phyloP scores from a whole-genome alignment of 1,140 invertebrate species.

The Oscheius sp. region DNA sequence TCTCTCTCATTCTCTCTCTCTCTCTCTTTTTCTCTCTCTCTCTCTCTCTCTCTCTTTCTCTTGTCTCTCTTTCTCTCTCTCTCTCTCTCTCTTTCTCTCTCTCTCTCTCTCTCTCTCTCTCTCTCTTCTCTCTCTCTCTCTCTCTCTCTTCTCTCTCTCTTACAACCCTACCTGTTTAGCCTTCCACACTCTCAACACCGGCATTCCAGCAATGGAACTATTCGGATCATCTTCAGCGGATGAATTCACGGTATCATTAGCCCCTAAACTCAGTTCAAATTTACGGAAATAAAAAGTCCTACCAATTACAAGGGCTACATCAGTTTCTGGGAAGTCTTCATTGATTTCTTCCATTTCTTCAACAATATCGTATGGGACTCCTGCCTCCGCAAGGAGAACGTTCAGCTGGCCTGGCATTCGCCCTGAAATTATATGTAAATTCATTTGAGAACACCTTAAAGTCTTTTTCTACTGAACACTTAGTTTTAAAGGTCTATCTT shows the following conservation, averaged over 20 bases:
- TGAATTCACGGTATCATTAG: slow-evolving; percentile 88
- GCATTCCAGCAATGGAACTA: slow-evolving; percentile 88
- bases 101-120: neutral
- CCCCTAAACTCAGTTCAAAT: slow-evolving; percentile 63
- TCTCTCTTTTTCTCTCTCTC: too few relatives aligned
- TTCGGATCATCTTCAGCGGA: slow-evolving; percentile 86
- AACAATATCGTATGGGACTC: slow-evolving; percentile 85
- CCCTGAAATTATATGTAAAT: slow-evolving; percentile 64
- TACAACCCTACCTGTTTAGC: slow-evolving; percentile 71
- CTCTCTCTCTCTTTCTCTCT: too few relatives aligned
- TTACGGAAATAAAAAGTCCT: neutral
- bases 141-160: neutral
- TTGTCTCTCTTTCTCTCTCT: too few relatives aligned
- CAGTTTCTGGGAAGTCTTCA: slow-evolving; percentile 79
- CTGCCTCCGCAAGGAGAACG: slow-evolving; percentile 84
- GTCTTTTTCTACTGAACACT: neutral
- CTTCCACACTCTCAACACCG: slow-evolving; percentile 81
- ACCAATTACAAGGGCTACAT: slow-evolving; percentile 79
- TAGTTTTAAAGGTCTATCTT: slow-evolving; percentile 39
- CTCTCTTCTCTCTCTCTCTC: neutral
- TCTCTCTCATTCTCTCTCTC: too few relatives aligned
- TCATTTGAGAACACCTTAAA: neutral
- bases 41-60: too few relatives aligned
- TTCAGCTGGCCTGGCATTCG: slow-evolving; percentile 87
- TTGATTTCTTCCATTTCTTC: slow-evolving; percentile 92